Conservation (phyloP, 2,888 invertebrate species). For the Hemithea aestivaria region DNA sequence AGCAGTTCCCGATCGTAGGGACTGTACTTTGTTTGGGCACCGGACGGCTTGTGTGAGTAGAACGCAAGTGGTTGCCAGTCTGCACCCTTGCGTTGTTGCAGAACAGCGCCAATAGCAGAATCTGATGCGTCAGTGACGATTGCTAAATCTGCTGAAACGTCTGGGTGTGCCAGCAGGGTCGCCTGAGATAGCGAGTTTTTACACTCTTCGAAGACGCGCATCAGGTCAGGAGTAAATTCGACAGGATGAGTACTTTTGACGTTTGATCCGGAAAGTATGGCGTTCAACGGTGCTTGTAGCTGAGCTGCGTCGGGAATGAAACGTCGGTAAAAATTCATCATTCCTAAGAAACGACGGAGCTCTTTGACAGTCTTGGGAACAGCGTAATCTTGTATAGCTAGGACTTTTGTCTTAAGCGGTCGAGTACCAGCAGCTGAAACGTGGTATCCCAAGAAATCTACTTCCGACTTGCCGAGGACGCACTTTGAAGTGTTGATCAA, state of each 20-base stretch:
- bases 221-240: slow-evolving; percentile 8
- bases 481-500: slow-evolving; percentile 6
- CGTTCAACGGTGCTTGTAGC: slow-evolving; percentile 18
- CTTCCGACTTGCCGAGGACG: slow-evolving; percentile 1
- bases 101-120: no score
- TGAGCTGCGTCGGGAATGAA: slow-evolving; percentile 21
- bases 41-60: neutral
- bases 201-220: slow-evolving; percentile 14
- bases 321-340: slow-evolving; percentile 15
- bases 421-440: no score
- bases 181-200: slow-evolving; percentile 5
- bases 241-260: slow-evolving; percentile 14
- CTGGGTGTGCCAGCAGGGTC: slow-evolving; percentile 1
- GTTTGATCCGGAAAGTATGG: slow-evolving; percentile 11
- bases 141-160: no score
- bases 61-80: neutral
- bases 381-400: slow-evolving; percentile 22
- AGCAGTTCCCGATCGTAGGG: no score
- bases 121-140: no score
- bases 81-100: no score
- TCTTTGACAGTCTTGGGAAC: slow-evolving; percentile 19
- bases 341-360: slow-evolving; percentile 12
- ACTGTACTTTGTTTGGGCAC: no score
- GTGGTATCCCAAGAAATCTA: slow-evolving; percentile 6
- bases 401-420: slow-evolving; percentile 33